These are phyloP conservation scores for Melinopterus prodromus DNA, from an alignment of 2,888 invertebrate species.

Conservation along the genomic window DNA sequence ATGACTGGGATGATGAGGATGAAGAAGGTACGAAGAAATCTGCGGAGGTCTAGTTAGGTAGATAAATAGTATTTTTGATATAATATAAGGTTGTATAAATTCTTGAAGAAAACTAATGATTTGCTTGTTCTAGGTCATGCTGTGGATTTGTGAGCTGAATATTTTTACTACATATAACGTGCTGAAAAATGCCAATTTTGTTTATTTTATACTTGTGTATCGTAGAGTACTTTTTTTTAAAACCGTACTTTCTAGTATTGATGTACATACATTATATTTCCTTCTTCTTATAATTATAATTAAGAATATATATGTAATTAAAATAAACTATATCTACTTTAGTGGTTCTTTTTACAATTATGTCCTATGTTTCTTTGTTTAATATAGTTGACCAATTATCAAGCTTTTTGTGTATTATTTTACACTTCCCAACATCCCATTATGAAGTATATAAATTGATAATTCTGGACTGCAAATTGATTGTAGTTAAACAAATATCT, in stretches of 20 bases:
- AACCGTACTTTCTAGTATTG: neutral
- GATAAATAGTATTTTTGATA: neutral
- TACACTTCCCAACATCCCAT: neutral
- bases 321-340: neutral
- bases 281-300: no score
- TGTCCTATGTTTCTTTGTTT: neutral
- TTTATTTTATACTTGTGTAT: neutral
- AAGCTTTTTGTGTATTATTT: neutral
- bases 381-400: neutral
- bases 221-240: neutral
- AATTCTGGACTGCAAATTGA: no score
- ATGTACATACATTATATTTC: neutral
- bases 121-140: neutral
- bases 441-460: no score
- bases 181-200: neutral
- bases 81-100: neutral
- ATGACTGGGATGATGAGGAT: constrained; percentile 61
- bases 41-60: neutral
- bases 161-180: neutral
- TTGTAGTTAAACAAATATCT: no score
- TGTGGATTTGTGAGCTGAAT: neutral
- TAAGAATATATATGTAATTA: neutral
- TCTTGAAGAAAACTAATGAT: neutral
- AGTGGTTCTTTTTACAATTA: neutral
- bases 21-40: constrained; percentile 47